Evolutionary conservation across 2,113 vertebrate species (phyloP).

Genomic region (Falcunculus frontatus): DNA sequence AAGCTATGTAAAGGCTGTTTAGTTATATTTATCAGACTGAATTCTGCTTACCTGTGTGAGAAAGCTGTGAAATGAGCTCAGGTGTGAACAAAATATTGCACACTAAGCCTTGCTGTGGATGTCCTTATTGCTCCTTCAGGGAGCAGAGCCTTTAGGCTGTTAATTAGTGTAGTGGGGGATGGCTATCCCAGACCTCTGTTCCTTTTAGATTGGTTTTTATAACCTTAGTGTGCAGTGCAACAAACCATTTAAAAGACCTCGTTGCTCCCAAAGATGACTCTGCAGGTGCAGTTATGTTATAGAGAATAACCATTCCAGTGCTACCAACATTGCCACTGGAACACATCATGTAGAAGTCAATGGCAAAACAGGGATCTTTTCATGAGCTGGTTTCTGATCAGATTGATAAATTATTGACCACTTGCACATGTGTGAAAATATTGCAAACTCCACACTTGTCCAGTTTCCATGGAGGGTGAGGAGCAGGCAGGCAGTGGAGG

Average conservation of each 20-base stretch:
- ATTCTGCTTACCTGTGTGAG: neutral
- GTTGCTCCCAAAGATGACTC: neutral
- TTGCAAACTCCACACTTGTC: fast-evolving
- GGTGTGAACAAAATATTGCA: neutral
- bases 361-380: neutral
- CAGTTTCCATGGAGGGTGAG: neutral
- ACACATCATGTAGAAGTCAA: fast-evolving
- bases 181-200: neutral
- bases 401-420: neutral
- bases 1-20: neutral
- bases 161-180: neutral
- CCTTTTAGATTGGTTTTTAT: neutral
- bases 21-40: neutral
- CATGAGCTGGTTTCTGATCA: neutral
- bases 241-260: neutral
- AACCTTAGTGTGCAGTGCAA: neutral
- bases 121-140: neutral
- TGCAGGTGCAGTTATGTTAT: neutral
- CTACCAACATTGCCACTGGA: neutral
- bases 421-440: neutral
- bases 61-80: neutral
- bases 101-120: neutral
- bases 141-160: neutral
- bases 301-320: neutral
- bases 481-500: neutral